Evolutionary conservation across 1,140 invertebrate genomes (phyloP).

Genomic region (Cydia strobilella): DNA sequence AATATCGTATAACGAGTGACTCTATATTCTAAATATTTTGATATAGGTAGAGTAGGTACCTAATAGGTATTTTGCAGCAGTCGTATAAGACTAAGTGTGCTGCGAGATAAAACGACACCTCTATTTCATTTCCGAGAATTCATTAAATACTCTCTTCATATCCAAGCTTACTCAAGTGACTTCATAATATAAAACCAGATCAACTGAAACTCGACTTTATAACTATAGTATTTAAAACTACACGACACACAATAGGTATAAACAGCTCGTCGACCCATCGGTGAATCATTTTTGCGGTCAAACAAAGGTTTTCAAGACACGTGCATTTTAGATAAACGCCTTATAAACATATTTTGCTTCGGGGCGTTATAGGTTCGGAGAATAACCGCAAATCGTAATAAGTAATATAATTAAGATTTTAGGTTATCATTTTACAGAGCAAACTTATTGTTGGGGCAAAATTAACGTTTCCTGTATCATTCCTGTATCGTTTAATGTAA

Average conservation of each 20-base stretch:
- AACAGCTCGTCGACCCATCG: slow-evolving; percentile 52
- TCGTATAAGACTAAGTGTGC: neutral
- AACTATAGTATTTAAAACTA: neutral
- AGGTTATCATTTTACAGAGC: neutral
- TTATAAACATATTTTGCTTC: slow-evolving; percentile 14
- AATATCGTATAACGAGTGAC: too few species aligned
- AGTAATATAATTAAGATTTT: neutral
- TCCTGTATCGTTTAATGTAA: neutral
- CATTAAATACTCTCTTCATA: neutral
- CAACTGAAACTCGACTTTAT: slow-evolving; percentile 4
- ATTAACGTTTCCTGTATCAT: neutral
- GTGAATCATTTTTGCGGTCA: slow-evolving; percentile 47
- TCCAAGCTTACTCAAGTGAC: neutral
- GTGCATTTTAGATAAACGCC: slow-evolving; percentile 50
- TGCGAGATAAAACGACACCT: neutral
- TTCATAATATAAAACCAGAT: neutral
- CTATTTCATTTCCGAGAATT: slow-evolving; percentile 19
- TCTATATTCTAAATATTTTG: too few species aligned
- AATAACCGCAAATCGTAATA: slow-evolving; percentile 21
- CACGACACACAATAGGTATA: slow-evolving; percentile 1
- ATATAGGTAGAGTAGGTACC: too few species aligned
- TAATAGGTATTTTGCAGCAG: too few species aligned
- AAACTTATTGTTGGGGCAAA: slow-evolving; percentile 20
- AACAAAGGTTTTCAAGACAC: slow-evolving; percentile 51
- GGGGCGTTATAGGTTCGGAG: slow-evolving; percentile 12